Evolutionary conservation across 2,797 vertebrate genomes (phyloP).

Genomic region (Florisuga fusca): DNA sequence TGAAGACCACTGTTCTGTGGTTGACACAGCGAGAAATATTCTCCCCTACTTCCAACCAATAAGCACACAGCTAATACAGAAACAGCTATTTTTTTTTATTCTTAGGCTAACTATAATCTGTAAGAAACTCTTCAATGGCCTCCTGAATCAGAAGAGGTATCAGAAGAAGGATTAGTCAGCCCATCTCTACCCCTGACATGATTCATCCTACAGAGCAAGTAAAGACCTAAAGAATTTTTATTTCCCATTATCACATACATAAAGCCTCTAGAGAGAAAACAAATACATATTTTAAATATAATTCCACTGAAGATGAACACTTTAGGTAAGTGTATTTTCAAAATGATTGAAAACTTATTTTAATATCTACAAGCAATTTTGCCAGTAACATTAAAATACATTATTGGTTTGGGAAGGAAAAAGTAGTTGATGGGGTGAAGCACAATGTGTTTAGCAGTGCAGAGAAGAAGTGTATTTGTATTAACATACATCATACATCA

Average conservation of each 20-base stretch:
- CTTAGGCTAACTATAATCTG: no score
- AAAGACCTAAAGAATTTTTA: not conserved
- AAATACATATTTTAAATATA: not conserved
- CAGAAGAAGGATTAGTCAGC: not conserved
- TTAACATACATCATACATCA: not conserved
- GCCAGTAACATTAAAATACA: not conserved
- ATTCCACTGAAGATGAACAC: not conserved
- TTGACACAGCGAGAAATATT: no score
- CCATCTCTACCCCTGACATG: not conserved
- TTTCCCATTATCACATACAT: not conserved
- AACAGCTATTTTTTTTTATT: not conserved
- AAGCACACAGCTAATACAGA: no score
- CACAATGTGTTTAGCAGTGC: not conserved
- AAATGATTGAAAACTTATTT: not conserved
- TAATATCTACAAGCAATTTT: not conserved
- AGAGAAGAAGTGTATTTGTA: not conserved
- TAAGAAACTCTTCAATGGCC: no score
- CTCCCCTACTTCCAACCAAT: no score
- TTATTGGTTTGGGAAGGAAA: constrained; percentile 1
- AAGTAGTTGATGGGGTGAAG: not conserved
- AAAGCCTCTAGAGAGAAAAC: not conserved
- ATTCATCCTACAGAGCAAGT: not conserved
- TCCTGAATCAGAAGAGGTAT: not conserved
- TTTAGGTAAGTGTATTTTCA: not conserved
- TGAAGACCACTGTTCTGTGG: no score